phyloP scores from a whole-genome alignment of 2,888 invertebrate species.

The Neuroscelio doddi region DNA sequence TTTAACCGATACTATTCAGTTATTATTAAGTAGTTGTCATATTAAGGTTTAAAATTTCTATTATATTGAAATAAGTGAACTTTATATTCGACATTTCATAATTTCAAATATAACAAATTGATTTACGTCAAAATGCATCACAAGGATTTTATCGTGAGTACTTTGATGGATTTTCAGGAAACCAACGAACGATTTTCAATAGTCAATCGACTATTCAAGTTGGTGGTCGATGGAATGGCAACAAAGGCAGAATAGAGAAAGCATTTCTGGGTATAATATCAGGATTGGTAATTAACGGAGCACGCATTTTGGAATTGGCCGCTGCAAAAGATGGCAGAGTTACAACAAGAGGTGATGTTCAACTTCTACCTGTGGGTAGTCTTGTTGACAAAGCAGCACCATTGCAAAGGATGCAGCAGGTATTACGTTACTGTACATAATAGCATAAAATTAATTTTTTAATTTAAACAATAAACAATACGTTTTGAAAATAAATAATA shows the following conservation, averaged over 20 bases:
- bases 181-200: conserved; percentile 89
- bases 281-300: conserved; percentile 90
- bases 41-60: too few species aligned
- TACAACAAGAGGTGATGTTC: conserved; percentile 87
- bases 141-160: neutral
- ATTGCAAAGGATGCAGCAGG: conserved; percentile 91
- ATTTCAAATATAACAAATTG: too few species aligned
- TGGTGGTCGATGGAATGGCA: conserved; percentile 86
- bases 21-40: too few species aligned
- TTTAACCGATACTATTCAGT: too few species aligned
- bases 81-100: too few species aligned
- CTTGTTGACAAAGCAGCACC: conserved; percentile 83
- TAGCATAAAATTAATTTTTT: neutral
- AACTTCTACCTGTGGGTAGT: conserved; percentile 78
- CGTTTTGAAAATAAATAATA: too few species aligned
- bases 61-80: too few species aligned
- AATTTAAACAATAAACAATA: too few species aligned
- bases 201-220: conserved; percentile 91
- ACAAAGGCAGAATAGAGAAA: conserved; percentile 81
- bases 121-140: neutral
- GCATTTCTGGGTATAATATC: conserved; percentile 92
- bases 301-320: conserved; percentile 87
- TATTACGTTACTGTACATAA: conserved; percentile 61
- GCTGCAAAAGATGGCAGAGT: conserved; percentile 87
- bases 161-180: conserved; percentile 53